These are phyloP conservation scores for Bombycilla garrulus DNA, from an alignment of 2,113 vertebrate species.

Conservation along the genomic window DNA sequence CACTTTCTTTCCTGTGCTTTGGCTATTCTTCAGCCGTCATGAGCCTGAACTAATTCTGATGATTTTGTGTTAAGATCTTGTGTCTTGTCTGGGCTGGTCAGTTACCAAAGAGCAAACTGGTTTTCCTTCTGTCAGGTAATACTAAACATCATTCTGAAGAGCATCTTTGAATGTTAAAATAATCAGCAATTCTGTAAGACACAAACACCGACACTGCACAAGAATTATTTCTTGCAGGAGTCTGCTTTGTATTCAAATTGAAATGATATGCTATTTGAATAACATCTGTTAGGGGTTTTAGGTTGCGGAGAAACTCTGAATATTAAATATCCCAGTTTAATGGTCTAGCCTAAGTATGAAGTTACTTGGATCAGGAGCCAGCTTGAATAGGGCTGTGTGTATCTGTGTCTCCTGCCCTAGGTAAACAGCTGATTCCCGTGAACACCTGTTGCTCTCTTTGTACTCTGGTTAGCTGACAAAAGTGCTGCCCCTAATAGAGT, in stretches of 20 bases:
- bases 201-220: background rate
- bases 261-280: background rate
- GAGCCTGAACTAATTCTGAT: background rate
- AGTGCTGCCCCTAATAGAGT: background rate
- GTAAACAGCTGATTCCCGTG: constrained; percentile 17
- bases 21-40: background rate
- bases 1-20: background rate
- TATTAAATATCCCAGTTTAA: background rate
- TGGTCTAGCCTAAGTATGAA: background rate
- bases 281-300: constrained; percentile 22
- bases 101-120: background rate
- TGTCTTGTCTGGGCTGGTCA: background rate
- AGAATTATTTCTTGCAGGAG: background rate
- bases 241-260: background rate
- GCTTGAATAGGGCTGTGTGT: background rate
- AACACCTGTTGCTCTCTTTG: constrained; percentile 18
- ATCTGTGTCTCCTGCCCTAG: background rate
- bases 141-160: background rate
- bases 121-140: background rate
- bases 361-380: background rate
- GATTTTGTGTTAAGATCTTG: background rate
- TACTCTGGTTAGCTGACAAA: background rate
- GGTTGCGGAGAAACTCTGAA: constrained; percentile 15
- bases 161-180: background rate
- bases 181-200: background rate